Evolutionary conservation across 2,888 invertebrate species (phyloP), one percentile per base, ranked within the genome.

Genomic region (Tenthredo amoena): DNA sequence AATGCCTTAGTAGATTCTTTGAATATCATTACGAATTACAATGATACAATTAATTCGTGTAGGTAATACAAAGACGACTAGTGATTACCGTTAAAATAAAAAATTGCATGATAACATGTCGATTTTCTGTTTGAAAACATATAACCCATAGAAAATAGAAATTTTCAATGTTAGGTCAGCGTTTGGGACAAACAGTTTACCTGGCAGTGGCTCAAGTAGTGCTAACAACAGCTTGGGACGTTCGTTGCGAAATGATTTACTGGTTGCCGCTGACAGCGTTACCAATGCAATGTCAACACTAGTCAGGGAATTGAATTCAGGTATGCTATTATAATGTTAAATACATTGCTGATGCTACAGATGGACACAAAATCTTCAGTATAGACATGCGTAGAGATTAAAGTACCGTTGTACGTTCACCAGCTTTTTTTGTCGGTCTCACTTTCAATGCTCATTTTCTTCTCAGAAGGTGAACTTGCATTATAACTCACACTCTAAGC

Each of bases 281-380:
- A 99, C 99, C 87, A 98, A 98, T 94, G 99, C 99, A 87, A 99
- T 99, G 99, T 98, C 99, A 55, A 98, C 98, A 40, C 96, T 99
- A 89, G 99, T 99, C 89, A 96, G 98, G 93, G 99, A 99, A 95
- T 96, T 99, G 84, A 99, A 99, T 94, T 97, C 98, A 95, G 98
- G 97, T 97, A 94, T 94, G 95, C 92, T 85, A 86, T 71, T 31
- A 83, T 37, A 26, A 81, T 62, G 58, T 81, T 10, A 40, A 62
- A 62, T 62, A 81, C 58, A 62, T 40, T 40, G 81, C 81, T 81
- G 81, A 81, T 62, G 81, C 81, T 62, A 62, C 81, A 81, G 62
- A 81, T 81, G 21, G 81, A 62, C 79, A 79, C 6, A 6, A 81
- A 40, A 6, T 81, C 10, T 81, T 62, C 2, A 50, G 34, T 6